Percentiles rank a stretch among this genome's conserved stretches.
phyloP scores from a whole-genome alignment of 2,113 vertebrate species.

The Motacilla alba region DNA sequence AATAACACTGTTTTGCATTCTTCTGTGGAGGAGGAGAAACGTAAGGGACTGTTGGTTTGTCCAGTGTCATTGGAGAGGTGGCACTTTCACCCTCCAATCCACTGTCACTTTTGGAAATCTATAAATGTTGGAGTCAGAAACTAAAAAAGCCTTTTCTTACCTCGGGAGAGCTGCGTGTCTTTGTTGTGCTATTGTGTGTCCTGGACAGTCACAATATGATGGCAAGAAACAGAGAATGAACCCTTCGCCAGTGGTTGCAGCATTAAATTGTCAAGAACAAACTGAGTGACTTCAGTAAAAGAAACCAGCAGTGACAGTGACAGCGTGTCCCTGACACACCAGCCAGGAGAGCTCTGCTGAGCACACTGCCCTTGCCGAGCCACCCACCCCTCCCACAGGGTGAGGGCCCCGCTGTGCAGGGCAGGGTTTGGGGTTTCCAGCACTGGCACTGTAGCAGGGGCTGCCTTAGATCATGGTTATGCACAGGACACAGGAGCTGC shows the following conservation, averaged over 20 bases:
- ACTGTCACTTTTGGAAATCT: too few relatives aligned
- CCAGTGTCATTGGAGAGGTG: too few relatives aligned
- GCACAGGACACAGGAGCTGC: not conserved
- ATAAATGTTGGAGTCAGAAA: too few relatives aligned
- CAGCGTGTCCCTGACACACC: not conserved
- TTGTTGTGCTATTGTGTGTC: too few relatives aligned
- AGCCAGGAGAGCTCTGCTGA: not conserved
- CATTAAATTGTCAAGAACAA: not conserved
- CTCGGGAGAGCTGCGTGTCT: too few relatives aligned
- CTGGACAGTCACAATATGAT: not conserved
- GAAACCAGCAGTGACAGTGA: not conserved
- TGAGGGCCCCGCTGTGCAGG: rapidly evolving
- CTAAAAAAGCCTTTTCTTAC: too few relatives aligned
- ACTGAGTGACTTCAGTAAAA: not conserved
- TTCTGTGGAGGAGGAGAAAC: too few relatives aligned
- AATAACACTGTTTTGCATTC: too few relatives aligned
- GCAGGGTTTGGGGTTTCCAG: not conserved
- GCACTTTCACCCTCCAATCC: too few relatives aligned
- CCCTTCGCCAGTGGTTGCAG: not conserved
- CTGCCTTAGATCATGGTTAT: not conserved
- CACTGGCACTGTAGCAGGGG: not conserved
- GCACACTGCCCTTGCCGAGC: rapidly evolving
- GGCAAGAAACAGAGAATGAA: not conserved
- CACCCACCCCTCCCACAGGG: rapidly evolving
- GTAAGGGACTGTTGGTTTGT: too few relatives aligned